Percentiles rank a stretch among this genome's conserved stretches.
Evolutionary conservation across 1,140 invertebrate genomes (phyloP).

Genomic region (Mamestra configurata): DNA sequence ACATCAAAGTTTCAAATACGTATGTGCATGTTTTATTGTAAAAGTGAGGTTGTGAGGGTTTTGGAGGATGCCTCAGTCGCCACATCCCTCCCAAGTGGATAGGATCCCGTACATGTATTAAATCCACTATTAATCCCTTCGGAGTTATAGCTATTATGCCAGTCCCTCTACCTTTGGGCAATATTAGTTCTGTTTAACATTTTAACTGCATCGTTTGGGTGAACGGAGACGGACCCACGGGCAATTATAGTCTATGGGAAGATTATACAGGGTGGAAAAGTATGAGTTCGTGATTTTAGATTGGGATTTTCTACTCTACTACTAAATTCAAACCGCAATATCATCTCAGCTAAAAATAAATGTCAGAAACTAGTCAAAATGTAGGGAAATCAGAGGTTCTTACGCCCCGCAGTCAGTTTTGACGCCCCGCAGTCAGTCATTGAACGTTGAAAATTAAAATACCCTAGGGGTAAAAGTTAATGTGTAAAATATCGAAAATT

Average conservation of each 20-base stretch:
- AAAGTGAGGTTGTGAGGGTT: neutral
- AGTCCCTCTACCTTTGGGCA: constrained; percentile 26
- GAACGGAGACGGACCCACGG: neutral
- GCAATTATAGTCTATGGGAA: neutral
- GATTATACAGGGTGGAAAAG: neutral
- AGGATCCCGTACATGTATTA: constrained; percentile 36
- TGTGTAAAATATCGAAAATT: too few species aligned
- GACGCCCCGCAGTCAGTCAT: too few species aligned
- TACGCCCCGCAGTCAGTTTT: too few species aligned
- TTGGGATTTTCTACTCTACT: too few species aligned
- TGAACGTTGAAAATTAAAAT: too few species aligned
- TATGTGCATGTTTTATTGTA: neutral
- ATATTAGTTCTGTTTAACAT: constrained; percentile 49
- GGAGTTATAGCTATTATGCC: constrained; percentile 38
- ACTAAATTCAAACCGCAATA: too few species aligned
- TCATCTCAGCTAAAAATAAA: too few species aligned
- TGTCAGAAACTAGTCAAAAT: too few species aligned
- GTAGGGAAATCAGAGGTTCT: too few species aligned
- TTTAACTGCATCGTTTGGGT: constrained; percentile 19
- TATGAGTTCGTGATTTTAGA: neutral
- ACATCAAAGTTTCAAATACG: neutral
- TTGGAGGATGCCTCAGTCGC: constrained; percentile 21
- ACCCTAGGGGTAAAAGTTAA: too few species aligned
- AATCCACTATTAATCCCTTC: constrained; percentile 41
- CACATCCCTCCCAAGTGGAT: constrained; percentile 16